phyloP scores from a whole-genome alignment of 92 coral and sea anemone species.

The Porites cylindrica region DNA sequence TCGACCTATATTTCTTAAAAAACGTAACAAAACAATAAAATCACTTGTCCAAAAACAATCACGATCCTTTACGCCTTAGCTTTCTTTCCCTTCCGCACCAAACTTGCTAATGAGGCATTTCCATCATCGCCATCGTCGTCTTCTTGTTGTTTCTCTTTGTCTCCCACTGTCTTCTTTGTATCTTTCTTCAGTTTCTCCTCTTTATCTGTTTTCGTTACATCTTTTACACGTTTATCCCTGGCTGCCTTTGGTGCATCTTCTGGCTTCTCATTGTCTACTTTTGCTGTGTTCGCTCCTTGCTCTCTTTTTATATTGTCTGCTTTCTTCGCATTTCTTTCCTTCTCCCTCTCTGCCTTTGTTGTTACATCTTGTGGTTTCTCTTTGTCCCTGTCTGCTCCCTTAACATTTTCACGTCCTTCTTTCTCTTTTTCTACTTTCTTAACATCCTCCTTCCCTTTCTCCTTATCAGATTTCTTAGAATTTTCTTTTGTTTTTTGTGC shows the following conservation, averaged over 20 bases:
- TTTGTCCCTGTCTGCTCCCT: no score
- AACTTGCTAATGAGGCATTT: constrained; percentile 20
- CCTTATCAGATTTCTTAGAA: no score
- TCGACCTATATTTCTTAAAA: no score
- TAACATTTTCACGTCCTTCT: no score
- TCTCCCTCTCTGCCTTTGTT: not conserved
- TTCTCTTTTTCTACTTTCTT: no score
- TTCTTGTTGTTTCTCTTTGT: not conserved
- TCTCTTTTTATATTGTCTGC: no score
- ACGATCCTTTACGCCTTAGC: not conserved
- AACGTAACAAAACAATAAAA: not conserved
- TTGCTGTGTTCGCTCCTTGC: no score
- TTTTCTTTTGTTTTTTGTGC: no score
- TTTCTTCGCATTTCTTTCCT: not conserved
- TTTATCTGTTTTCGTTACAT: constrained; percentile 1
- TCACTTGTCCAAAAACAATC: not conserved
- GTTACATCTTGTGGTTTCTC: not conserved
- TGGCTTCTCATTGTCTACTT: not conserved
- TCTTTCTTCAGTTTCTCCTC: not conserved
- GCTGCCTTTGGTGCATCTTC: not conserved
- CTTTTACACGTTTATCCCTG: constrained; percentile 9
- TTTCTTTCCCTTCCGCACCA: constrained; percentile 10
- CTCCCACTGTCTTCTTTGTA: no score
- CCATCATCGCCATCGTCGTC: constrained; percentile 14
- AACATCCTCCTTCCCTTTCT: no score